phyloP scores from a whole-genome alignment of 2,888 invertebrate genomes.

The Lasiommata megera region DNA sequence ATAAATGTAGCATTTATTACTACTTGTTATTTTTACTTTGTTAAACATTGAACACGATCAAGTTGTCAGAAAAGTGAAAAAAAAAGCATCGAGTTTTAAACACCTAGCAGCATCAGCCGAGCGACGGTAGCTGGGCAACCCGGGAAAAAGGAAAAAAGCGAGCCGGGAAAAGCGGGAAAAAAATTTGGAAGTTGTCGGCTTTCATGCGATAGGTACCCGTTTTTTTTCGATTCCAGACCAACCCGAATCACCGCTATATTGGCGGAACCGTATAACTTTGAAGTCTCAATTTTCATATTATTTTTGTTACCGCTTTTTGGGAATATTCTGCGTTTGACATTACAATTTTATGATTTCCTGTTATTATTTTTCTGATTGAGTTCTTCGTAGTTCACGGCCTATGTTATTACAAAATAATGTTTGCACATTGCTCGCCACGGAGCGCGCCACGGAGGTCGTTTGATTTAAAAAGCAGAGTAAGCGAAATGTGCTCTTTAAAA shows the following conservation, averaged over 20 bases:
- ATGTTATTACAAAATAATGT: background rate
- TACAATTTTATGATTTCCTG: too few species aligned
- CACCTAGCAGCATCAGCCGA: slow-evolving; percentile 36
- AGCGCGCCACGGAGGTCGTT: too few species aligned
- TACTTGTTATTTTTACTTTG: background rate
- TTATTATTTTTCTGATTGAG: background rate
- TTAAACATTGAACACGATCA: slow-evolving; percentile 27
- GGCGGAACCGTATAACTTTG: slow-evolving; percentile 1
- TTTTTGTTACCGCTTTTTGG: background rate
- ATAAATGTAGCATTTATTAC: too few species aligned
- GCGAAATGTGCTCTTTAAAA: background rate
- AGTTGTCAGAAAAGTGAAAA: slow-evolving; percentile 38
- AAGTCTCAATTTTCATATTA: background rate
- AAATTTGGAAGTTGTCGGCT: slow-evolving; percentile 42
- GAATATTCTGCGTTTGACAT: background rate
- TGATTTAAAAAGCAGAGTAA: too few species aligned
- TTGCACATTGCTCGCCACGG: too few species aligned
- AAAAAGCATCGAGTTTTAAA: slow-evolving; percentile 25
- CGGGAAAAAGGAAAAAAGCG: slow-evolving; percentile 36
- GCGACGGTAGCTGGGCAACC: slow-evolving; percentile 44
- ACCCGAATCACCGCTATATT: slow-evolving; percentile 1
- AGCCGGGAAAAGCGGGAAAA: slow-evolving; percentile 40
- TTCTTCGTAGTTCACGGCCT: background rate
- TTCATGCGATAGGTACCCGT: background rate
- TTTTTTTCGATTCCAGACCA: slow-evolving; percentile 1